phyloP scores from a whole-genome alignment of 2,888 invertebrate genomes.

The Iphiclides podalirius region DNA sequence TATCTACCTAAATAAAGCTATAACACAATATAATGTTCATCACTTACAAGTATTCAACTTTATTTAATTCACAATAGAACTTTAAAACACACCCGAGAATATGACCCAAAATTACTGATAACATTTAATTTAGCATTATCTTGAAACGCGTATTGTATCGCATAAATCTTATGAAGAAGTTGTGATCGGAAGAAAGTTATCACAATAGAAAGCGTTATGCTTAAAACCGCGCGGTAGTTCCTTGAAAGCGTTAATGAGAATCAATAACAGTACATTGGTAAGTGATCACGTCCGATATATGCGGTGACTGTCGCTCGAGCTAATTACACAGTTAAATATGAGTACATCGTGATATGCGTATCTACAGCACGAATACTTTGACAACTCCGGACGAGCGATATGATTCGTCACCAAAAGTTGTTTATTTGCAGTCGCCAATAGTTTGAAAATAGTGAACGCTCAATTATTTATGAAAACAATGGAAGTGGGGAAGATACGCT shows the following conservation, averaged over 20 bases:
- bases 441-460: too few relatives aligned
- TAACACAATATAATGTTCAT: too few relatives aligned
- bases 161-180: constrained; percentile 6
- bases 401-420: constrained; percentile 2
- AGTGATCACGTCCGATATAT: constrained; percentile 21
- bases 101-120: too few relatives aligned
- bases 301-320: constrained; percentile 28
- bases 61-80: too few relatives aligned
- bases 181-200: constrained; percentile 11
- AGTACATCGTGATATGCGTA: constrained; percentile 25
- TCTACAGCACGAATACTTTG: constrained; percentile 14
- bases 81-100: too few relatives aligned
- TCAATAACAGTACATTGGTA: constrained; percentile 24
- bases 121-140: background rate
- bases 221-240: constrained; percentile 28
- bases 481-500: too few relatives aligned
- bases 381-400: constrained; percentile 12
- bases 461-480: too few relatives aligned
- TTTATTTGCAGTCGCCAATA: constrained; percentile 5
- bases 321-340: constrained; percentile 28
- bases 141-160: background rate
- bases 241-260: constrained; percentile 28
- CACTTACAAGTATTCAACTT: too few relatives aligned
- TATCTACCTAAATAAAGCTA: too few relatives aligned
- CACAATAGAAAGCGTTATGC: constrained; percentile 26